A percentile compares a stretch with the other conserved stretches of the same genome.
phyloP scores from a whole-genome alignment of 2,888 invertebrate species.

The Nephrocerus scutellatus region DNA sequence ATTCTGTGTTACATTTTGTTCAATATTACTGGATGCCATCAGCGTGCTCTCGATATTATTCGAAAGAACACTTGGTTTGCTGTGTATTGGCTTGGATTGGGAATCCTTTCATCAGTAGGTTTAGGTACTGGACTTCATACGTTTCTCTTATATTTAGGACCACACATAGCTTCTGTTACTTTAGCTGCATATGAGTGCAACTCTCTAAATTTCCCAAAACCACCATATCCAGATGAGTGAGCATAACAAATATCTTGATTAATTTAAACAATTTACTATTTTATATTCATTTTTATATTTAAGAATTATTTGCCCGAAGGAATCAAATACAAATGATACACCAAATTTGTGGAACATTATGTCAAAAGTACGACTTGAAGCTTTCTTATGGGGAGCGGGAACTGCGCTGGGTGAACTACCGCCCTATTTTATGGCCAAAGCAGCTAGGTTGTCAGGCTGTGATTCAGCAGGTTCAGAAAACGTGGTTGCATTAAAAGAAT shows the following conservation, averaged over 20 bases:
- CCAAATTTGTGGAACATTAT: constrained; percentile 90
- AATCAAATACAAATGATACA: constrained; percentile 53
- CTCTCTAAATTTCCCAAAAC: constrained; percentile 88
- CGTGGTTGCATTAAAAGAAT: constrained; percentile 58
- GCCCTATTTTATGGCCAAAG: constrained; percentile 99
- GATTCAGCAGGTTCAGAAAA: constrained; percentile 62
- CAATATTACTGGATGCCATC: constrained; percentile 45
- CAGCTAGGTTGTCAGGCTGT: constrained; percentile 65
- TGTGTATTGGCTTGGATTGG: constrained; percentile 87
- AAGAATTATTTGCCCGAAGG: constrained; percentile 88
- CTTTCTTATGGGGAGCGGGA: constrained; percentile 96
- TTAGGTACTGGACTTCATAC: constrained; percentile 98
- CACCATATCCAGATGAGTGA: constrained; percentile 97
- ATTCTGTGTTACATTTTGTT: constrained; percentile 41
- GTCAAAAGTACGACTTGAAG: constrained; percentile 90
- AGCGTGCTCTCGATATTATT: constrained; percentile 39
- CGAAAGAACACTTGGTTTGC: constrained; percentile 46
- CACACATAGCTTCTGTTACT: constrained; percentile 97
- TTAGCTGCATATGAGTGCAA: constrained; percentile 97
- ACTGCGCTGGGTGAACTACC: constrained; percentile 99
- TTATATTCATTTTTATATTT: constrained; percentile 29
- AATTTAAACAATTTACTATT: not conserved
- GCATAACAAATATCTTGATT: constrained; percentile 33
- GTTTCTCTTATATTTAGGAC: constrained; percentile 96
- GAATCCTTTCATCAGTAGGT: constrained; percentile 94